phyloP scores from a whole-genome alignment of 2,797 vertebrate species.

The Thalassophryne amazonica region DNA sequence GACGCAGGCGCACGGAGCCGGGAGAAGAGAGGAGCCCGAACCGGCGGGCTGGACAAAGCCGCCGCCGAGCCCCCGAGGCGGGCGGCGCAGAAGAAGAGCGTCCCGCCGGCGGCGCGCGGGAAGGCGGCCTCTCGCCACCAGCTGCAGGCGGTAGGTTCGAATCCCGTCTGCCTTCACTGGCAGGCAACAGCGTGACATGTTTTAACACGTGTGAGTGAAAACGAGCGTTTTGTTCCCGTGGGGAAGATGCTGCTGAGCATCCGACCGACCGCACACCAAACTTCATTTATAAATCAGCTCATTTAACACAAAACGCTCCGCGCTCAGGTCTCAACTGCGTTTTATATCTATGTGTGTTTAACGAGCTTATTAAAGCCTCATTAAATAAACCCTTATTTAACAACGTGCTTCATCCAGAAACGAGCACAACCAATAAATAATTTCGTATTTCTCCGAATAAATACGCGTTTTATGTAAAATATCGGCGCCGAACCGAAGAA shows the following conservation, averaged over 20 bases:
- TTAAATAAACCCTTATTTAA: not conserved
- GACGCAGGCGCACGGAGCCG: slow-evolving; percentile 75
- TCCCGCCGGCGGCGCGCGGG: slow-evolving; percentile 66
- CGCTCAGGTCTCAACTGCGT: too few species aligned
- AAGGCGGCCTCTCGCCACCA: slow-evolving; percentile 68
- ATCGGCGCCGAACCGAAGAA: not conserved
- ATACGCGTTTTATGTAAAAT: not conserved
- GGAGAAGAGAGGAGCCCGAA: slow-evolving; percentile 73
- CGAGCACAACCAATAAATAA: not conserved
- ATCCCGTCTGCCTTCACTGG: not conserved
- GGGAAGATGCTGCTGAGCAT: slow-evolving; percentile 17
- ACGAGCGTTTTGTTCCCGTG: not conserved
- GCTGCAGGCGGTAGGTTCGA: slow-evolving; percentile 69
- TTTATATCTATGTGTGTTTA: too few species aligned
- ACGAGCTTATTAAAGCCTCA: too few species aligned
- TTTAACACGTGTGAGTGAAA: slow-evolving; percentile 11
- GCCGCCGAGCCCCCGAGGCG: slow-evolving; percentile 54
- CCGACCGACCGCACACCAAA: slow-evolving; percentile 20
- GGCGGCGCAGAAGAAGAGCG: slow-evolving; percentile 49
- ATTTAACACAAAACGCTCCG: too few species aligned
- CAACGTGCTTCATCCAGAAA: not conserved
- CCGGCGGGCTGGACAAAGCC: slow-evolving; percentile 61
- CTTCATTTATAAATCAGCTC: not conserved
- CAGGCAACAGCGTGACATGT: not conserved
- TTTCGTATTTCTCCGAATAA: not conserved